phyloP scores from a whole-genome alignment of 2,797 vertebrate species.

The Meriones psammophilus region DNA sequence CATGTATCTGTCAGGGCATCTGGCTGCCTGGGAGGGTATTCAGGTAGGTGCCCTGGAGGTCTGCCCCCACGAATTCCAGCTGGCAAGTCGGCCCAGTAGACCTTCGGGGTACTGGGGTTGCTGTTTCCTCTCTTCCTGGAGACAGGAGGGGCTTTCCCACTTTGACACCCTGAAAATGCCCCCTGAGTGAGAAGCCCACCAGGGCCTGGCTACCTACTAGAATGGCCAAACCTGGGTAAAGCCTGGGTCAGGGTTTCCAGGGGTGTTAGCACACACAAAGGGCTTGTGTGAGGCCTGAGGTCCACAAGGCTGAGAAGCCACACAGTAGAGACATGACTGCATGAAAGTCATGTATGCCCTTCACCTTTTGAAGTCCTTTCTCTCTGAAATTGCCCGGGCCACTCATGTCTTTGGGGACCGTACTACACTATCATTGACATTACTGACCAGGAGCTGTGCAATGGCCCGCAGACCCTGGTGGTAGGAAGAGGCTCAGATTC shows the following conservation, averaged over 20 bases:
- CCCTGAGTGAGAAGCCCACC: not conserved
- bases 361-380: not conserved
- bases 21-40: no score
- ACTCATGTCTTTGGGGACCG: not conserved
- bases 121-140: not conserved
- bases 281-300: not conserved
- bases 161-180: not conserved
- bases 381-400: not conserved
- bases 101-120: not conserved
- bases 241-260: not conserved
- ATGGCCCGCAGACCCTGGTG: rapidly evolving
- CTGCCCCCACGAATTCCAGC: not conserved
- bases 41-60: not conserved
- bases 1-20: not conserved
- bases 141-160: not conserved
- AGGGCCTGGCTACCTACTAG: not conserved
- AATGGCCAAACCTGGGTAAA: not conserved
- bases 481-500: not conserved
- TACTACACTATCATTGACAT: not conserved
- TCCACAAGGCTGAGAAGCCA: not conserved
- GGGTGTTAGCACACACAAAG: not conserved
- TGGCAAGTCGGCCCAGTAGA: not conserved
- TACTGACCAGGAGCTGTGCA: not conserved
- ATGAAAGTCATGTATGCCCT: rapidly evolving
- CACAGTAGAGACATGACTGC: not conserved